These are phyloP conservation scores for Mechanitis messenoides DNA, from an alignment of 2,888 invertebrate genomes.

Conservation along the genomic window DNA sequence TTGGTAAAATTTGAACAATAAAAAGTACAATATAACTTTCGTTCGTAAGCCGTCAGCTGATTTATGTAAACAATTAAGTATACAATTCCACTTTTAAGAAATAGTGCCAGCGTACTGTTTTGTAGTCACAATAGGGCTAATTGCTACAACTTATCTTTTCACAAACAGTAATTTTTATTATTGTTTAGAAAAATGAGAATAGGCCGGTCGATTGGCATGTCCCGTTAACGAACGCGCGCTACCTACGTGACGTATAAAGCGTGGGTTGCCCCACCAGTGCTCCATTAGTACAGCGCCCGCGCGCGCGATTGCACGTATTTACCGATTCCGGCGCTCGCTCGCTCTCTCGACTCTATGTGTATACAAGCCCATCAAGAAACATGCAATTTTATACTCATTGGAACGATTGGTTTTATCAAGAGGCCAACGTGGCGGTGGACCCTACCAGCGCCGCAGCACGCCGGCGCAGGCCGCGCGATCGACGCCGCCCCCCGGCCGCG, in stretches of 20 bases:
- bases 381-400: constrained; percentile 71
- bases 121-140: constrained; percentile 23
- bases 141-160: constrained; percentile 38
- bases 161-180: constrained; percentile 53
- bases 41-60: constrained; percentile 56
- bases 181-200: constrained; percentile 73
- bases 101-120: constrained; percentile 18
- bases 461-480: constrained; percentile 64
- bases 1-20: constrained; percentile 1
- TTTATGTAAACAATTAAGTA: constrained; percentile 57
- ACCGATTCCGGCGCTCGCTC: constrained; percentile 58
- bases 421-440: constrained; percentile 65
- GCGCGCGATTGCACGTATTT: constrained; percentile 72
- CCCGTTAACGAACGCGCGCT: constrained; percentile 72
- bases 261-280: constrained; percentile 70
- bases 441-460: constrained; percentile 63
- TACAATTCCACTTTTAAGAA: constrained; percentile 23
- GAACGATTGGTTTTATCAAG: constrained; percentile 72
- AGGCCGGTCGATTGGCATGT: constrained; percentile 72
- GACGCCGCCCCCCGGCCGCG: constrained; percentile 66
- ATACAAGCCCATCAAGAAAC: constrained; percentile 62
- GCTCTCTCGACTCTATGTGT: constrained; percentile 73
- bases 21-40: constrained; percentile 10
- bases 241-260: constrained; percentile 72
- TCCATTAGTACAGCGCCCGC: constrained; percentile 72